phyloP scores from a whole-genome alignment of 1,140 invertebrate species.

The Tribolium madens region DNA sequence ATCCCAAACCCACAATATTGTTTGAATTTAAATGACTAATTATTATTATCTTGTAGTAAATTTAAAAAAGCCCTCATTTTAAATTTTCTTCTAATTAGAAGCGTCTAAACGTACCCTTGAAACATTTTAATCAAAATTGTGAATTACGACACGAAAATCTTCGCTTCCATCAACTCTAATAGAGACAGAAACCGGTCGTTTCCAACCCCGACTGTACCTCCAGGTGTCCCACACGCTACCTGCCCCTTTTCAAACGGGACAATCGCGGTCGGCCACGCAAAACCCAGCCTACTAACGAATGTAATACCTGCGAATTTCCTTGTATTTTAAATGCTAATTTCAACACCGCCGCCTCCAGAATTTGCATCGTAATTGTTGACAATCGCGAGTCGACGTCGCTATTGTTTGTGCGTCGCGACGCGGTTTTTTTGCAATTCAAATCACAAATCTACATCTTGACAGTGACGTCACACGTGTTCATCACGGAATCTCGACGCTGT shows the following conservation, averaged over 20 bases:
- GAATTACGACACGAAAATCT: too few species aligned
- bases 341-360: constrained; percentile 19
- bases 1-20: constrained; percentile 3
- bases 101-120: not conserved
- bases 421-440: constrained; percentile 18
- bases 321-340: constrained; percentile 33
- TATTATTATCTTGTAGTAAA: constrained; percentile 6
- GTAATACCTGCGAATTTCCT: constrained; percentile 31
- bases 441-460: constrained; percentile 8
- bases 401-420: constrained; percentile 8
- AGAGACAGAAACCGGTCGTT: too few species aligned
- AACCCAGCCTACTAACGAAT: constrained; percentile 26
- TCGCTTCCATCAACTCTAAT: too few species aligned
- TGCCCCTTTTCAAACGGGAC: constrained; percentile 15
- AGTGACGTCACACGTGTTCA: constrained; percentile 16
- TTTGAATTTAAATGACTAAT: constrained; percentile 31
- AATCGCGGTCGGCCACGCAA: constrained; percentile 30
- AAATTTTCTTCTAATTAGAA: too few species aligned
- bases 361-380: constrained; percentile 37
- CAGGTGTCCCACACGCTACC: constrained; percentile 19
- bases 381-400: constrained; percentile 28
- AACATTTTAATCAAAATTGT: not conserved
- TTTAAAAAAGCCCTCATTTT: not conserved
- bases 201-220: not conserved
- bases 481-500: too few species aligned